Percentiles rank a stretch among this genome's conserved stretches.
These are phyloP conservation scores for Caloenas nicobarica DNA, from an alignment of 2,113 vertebrate genomes.

Conservation along the genomic window DNA sequence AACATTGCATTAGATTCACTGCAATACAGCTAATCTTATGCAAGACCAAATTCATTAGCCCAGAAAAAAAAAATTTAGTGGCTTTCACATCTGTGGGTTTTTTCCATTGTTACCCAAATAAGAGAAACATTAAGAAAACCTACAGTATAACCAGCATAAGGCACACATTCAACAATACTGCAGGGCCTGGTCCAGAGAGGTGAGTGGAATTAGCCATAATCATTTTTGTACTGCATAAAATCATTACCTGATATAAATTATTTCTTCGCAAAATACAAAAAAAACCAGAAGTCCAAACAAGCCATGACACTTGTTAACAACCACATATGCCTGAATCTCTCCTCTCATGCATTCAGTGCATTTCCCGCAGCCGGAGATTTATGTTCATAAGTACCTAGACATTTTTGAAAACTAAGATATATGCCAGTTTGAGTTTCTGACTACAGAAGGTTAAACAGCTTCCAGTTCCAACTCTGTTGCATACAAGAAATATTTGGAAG, in stretches of 20 bases:
- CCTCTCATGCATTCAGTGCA: not conserved
- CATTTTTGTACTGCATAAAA: not conserved
- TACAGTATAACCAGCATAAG: not conserved
- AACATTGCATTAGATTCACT: not conserved
- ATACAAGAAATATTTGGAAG: not conserved
- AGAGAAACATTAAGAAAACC: not conserved
- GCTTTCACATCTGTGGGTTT: not conserved
- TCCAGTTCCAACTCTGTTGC: not conserved
- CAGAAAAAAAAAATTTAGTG: not conserved
- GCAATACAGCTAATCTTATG: not conserved
- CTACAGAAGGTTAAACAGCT: not conserved
- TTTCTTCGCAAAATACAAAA: not conserved
- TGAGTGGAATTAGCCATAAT: not conserved
- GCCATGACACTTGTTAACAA: not conserved
- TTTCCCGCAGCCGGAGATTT: not conserved
- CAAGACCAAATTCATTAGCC: not conserved
- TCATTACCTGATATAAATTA: not conserved
- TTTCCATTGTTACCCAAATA: not conserved
- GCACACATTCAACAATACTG: not conserved
- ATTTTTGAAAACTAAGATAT: not conserved
- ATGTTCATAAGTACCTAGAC: not conserved
- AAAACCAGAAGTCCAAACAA: not conserved
- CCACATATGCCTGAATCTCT: not conserved
- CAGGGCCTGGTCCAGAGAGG: not conserved
- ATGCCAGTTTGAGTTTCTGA: not conserved